Percentiles rank a stretch among this genome's conserved stretches.
Evolutionary conservation across 1,140 invertebrate genomes (phyloP).

Genomic region (Campoletis sonorensis): DNA sequence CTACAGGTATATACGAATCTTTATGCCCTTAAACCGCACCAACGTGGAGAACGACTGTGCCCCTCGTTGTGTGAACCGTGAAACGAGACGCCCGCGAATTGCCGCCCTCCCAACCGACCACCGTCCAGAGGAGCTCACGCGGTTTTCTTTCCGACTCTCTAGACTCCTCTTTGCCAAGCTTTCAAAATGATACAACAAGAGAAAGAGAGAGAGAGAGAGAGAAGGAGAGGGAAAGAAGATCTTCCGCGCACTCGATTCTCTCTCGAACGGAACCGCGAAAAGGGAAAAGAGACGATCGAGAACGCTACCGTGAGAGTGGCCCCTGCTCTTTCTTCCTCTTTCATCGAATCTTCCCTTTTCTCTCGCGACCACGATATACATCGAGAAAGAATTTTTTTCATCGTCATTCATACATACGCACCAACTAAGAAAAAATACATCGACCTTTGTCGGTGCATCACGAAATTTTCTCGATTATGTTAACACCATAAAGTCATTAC

Average conservation of each 20-base stretch:
- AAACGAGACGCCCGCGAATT: conserved; percentile 46
- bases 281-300: conserved; percentile 30
- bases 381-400: neutral
- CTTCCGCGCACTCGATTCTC: conserved; percentile 3
- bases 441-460: neutral
- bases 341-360: neutral
- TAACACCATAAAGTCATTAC: neutral
- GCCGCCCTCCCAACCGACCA: conserved; percentile 26
- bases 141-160: conserved; percentile 53
- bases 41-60: conserved; percentile 35
- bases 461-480: neutral
- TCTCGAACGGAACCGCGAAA: conserved; percentile 38
- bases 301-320: conserved; percentile 41
- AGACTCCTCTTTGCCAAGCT: conserved; percentile 48
- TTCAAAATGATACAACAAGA: neutral
- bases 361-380: neutral
- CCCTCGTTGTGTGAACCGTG: conserved; percentile 46
- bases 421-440: neutral
- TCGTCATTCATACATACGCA: conserved; percentile 3
- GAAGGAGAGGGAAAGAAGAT: conserved; percentile 44
- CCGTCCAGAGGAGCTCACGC: conserved; percentile 24
- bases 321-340: conserved; percentile 49
- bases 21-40: conserved; percentile 43
- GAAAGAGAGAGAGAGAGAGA: conserved; percentile 28
- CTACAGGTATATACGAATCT: conserved; percentile 17